Evolutionary conservation across 2,797 vertebrate genomes (phyloP), one percentile per base, ranked within the genome.

Genomic region (Sebastes miniatus): DNA sequence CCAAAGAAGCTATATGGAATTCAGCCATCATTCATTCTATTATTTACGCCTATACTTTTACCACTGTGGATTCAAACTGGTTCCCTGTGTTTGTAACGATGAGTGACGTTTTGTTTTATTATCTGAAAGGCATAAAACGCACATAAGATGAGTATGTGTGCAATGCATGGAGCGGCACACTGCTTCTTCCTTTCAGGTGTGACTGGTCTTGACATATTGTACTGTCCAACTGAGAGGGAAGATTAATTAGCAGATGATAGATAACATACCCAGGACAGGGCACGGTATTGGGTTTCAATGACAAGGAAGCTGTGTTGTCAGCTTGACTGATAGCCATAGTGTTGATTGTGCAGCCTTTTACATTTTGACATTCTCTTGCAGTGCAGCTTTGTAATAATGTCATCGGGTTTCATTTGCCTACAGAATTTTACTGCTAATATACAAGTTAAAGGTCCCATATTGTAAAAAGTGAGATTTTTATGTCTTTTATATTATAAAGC

Each of bases 171-270:
- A 69, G 31, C n/a, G 6, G 16, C 57, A 65, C 24, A 67, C 8
- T 8, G 72, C 69, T 63, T 63, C 22, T 22, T 69, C 62, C 25
- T 70, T 76, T 69, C 34, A 52, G 34, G 32, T 58, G 36, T 56
- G 74, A 63, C 68, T 70, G 32, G 22, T 74, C 59, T 68, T 87
- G 72, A 79, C 62, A 62, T 77, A 66, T 74, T 73, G 43, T 54
- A 59, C 67, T 64, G 58, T 81, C 62, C 75, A 36, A 36, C 56
- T 64, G 39, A 57, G 79, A 83, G 68, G 50, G 27, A 65, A 73
- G 71, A 90, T 76, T 73, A 75, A 89, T 70, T 65, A 70, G 43
- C 9, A 61, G 24, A 75, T 20, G 63, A 77, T 69, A 76, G 63
- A 77, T 69, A 77, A 73, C 36, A 63, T 56, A 36, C 39, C 22